Conservation (phyloP, 2,888 invertebrate genomes). For the Vanessa cardui region DNA sequence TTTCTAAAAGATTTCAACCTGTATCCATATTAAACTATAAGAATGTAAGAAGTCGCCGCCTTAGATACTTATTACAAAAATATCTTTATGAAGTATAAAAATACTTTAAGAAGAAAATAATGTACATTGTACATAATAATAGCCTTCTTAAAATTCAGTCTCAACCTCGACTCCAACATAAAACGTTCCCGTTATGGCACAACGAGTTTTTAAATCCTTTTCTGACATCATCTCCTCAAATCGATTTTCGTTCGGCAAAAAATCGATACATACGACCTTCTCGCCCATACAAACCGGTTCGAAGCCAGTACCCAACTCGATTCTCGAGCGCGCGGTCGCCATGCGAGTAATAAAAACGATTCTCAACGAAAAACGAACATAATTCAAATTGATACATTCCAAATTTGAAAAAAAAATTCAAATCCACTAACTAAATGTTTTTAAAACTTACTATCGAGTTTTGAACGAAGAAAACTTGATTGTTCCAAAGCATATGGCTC, state of each 20-base stretch:
- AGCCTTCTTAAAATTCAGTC: conserved; percentile 17
- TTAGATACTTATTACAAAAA: too few species aligned
- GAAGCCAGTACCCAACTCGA: conserved; percentile 56
- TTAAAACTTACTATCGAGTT: conserved; percentile 4
- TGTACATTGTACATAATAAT: background rate
- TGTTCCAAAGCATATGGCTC: conserved; percentile 50
- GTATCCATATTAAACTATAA: too few species aligned
- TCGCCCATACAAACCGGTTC: conserved; percentile 46
- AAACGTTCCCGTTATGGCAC: conserved; percentile 59
- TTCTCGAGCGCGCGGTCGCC: conserved; percentile 73
- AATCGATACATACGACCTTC: conserved; percentile 56
- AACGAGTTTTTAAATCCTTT: conserved; percentile 58
- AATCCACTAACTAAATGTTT: background rate
- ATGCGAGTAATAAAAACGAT: conserved; percentile 69
- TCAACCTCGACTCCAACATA: conserved; percentile 38
- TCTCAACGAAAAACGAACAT: conserved; percentile 66
- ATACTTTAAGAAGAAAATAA: background rate
- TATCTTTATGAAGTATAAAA: background rate
- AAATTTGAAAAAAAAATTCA: conserved; percentile 11
- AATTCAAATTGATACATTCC: conserved; percentile 40
- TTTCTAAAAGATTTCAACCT: too few species aligned
- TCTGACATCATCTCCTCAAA: conserved; percentile 62
- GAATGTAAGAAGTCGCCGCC: too few species aligned
- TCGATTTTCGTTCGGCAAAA: conserved; percentile 42
- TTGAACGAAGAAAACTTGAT: conserved; percentile 26